Conservation (phyloP, 2,797 vertebrate genomes). For the Hydrolagus colliei region DNA sequence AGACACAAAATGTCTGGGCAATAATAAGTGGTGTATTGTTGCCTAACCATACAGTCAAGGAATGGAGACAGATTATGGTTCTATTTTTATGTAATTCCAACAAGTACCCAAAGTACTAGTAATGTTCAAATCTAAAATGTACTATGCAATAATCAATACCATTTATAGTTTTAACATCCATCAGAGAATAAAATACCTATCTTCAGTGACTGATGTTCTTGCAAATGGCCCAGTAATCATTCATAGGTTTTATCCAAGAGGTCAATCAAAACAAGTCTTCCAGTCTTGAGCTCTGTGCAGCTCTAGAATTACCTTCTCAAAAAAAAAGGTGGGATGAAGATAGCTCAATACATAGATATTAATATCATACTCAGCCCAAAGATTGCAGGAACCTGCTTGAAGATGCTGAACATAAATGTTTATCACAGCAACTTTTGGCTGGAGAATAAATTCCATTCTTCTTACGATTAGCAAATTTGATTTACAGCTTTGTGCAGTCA, state of each 20-base stretch:
- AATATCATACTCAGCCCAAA: not conserved
- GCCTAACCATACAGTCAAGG: not conserved
- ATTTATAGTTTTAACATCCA: not conserved
- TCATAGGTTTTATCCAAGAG: not conserved
- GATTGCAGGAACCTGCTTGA: not conserved
- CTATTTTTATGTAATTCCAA: not conserved
- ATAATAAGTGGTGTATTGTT: not conserved
- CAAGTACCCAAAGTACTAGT: not conserved
- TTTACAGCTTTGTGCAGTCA: not conserved
- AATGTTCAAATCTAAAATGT: not conserved
- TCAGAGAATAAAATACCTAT: not conserved
- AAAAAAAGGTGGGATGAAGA: not conserved
- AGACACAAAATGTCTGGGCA: not conserved
- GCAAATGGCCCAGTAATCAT: not conserved
- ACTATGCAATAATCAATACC: not conserved
- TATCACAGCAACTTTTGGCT: not conserved
- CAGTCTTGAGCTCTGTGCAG: not conserved
- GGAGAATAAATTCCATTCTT: not conserved
- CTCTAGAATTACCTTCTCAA: not conserved
- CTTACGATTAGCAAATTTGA: not conserved
- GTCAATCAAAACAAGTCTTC: not conserved
- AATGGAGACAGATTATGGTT: not conserved
- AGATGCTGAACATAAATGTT: not conserved
- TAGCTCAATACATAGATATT: not conserved
- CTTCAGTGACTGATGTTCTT: not conserved